Evolutionary conservation across 2,113 vertebrate species (phyloP).

Genomic region (Pimephales promelas): DNA sequence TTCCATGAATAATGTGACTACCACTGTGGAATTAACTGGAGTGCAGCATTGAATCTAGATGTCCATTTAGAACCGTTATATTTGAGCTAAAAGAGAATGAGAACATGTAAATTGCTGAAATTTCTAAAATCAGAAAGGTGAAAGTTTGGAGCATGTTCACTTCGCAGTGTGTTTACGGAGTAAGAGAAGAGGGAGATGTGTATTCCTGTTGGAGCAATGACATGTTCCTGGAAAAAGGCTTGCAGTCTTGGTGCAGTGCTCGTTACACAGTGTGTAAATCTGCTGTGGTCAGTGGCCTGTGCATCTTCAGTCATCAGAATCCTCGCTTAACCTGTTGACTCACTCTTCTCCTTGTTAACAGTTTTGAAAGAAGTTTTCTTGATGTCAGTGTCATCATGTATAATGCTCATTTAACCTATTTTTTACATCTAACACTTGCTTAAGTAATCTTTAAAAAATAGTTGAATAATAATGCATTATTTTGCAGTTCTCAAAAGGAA

Average conservation of each 20-base stretch:
- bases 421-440: background rate
- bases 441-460: background rate
- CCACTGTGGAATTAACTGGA: slow-evolving; percentile 34
- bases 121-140: background rate
- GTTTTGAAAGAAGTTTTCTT: slow-evolving; percentile 40
- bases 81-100: background rate
- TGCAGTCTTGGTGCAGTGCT: slow-evolving; percentile 3
- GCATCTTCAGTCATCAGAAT: slow-evolving; percentile 43
- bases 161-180: slow-evolving; percentile 8
- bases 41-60: slow-evolving; percentile 18
- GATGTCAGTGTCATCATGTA: slow-evolving; percentile 19
- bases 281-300: slow-evolving; percentile 30
- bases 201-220: slow-evolving; percentile 39
- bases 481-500: background rate
- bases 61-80: background rate
- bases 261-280: slow-evolving; percentile 49
- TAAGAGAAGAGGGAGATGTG: background rate
- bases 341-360: background rate
- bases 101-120: background rate
- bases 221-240: slow-evolving; percentile 41
- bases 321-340: slow-evolving; percentile 16
- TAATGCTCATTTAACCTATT: background rate
- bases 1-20: background rate
- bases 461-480: background rate
- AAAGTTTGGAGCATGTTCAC: background rate